Evolutionary conservation across 2,113 vertebrate genomes (phyloP), one percentile per base, ranked within the genome.

Genomic region (Eulemur macaco): DNA sequence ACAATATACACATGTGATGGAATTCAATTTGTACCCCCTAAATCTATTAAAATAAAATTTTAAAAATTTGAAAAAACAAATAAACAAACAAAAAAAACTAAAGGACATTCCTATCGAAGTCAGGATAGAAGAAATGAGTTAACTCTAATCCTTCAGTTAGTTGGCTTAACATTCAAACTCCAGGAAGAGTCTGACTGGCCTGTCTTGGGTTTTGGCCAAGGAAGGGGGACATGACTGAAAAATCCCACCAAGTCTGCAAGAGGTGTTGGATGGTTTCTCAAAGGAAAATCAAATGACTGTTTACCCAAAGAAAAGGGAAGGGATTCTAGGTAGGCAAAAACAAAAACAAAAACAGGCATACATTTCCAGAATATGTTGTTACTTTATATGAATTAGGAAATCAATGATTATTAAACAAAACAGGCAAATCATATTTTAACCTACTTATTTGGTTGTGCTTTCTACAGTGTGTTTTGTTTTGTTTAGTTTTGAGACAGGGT

Each of bases 251-350:
- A 82, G 77, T 76, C 31, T 77, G 21, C n/a, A 84, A 76, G 37
- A 56, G 23, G 4, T 58, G 23, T 73, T 9, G 17, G 39, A 86
- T 80, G 17, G 34, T 29, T 76, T 80, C 89, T 87, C 76, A 94
- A 83, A 89, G n/a, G 20, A 85, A 96, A 87, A 91, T 69, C 50
- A 93, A 82, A 74, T 68, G 69, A 66, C 52, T 66, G 9, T 39
- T 90, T 84, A 92, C 37, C 37, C 42, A 94, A 76, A 93, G 64
- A 76, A 91, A 94, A 29, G 20, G 34, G 10, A 91, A 80, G 23
- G n/a, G 17, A 52, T 95, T 92, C 68, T 29, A 45, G 1, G 31
- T 20, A 83, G 34, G 45, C 45, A 42, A 86, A 92, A 76, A 37
- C n/a, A 91, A 82, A 52, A 82, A 81, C 29, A 76, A 82, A 74